phyloP scores from a whole-genome alignment of 2,113 vertebrate species.

The Carassius auratus region DNA sequence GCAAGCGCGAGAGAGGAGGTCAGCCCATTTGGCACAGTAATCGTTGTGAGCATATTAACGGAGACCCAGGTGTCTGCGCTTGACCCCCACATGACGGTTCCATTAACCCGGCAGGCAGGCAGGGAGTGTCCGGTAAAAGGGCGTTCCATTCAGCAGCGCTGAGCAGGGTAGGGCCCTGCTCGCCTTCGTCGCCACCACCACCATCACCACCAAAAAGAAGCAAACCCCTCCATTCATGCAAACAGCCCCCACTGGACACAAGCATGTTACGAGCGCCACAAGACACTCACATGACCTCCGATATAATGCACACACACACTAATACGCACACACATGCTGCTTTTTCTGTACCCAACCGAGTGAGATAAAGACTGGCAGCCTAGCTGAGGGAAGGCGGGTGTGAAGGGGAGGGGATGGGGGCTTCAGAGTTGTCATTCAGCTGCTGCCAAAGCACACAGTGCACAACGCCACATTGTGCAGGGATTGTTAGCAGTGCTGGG shows the following conservation, averaged over 20 bases:
- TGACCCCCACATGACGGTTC: slow-evolving; percentile 84
- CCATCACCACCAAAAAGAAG: slow-evolving; percentile 62
- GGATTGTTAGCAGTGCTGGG: slow-evolving; percentile 44
- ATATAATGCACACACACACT: slow-evolving; percentile 59
- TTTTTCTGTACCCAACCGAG: slow-evolving; percentile 79
- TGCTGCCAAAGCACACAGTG: slow-evolving; percentile 57
- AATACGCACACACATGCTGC: slow-evolving; percentile 62
- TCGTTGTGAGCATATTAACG: slow-evolving; percentile 94
- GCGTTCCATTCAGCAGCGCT: slow-evolving; percentile 72
- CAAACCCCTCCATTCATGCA: slow-evolving; percentile 58
- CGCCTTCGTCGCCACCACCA: slow-evolving; percentile 64
- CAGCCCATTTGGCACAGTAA: slow-evolving; percentile 97
- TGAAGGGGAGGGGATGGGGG: slow-evolving; percentile 38
- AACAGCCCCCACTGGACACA: slow-evolving; percentile 67
- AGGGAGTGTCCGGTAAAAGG: slow-evolving; percentile 74
- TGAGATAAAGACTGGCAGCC: slow-evolving; percentile 82
- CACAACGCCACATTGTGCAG: slow-evolving; percentile 43
- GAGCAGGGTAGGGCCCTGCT: slow-evolving; percentile 45
- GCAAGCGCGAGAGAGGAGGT: slow-evolving; percentile 88
- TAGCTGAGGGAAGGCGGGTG: slow-evolving; percentile 67
- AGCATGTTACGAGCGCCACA: slow-evolving; percentile 57
- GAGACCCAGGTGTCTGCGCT: slow-evolving; percentile 90
- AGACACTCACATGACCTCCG: slow-evolving; percentile 48
- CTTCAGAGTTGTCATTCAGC: slow-evolving; percentile 55
- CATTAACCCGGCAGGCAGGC: slow-evolving; percentile 70